These are phyloP conservation scores for Chamaea fasciata DNA, from an alignment of 2,113 vertebrate species.

Conservation along the genomic window DNA sequence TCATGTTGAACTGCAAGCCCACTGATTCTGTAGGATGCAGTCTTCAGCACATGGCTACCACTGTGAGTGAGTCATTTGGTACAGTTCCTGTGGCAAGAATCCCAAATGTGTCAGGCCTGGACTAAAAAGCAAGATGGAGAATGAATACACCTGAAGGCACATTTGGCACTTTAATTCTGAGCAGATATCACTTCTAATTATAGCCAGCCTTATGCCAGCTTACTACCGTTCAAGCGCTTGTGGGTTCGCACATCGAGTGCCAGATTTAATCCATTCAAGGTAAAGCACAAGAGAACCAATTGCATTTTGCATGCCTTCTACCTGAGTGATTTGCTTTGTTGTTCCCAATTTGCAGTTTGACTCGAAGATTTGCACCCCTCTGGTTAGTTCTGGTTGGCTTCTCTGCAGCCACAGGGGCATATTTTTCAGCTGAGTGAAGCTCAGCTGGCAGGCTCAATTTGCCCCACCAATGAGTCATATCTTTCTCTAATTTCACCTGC, in stretches of 20 bases:
- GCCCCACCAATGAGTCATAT: constrained; percentile 53
- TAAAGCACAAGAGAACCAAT: constrained; percentile 26
- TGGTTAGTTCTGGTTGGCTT: constrained; percentile 59
- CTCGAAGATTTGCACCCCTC: constrained; percentile 63
- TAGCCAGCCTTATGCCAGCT: constrained; percentile 58
- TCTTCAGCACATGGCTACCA: constrained; percentile 6
- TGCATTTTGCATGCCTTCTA: constrained; percentile 62
- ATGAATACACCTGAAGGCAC: constrained; percentile 57
- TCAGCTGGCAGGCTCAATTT: constrained; percentile 59
- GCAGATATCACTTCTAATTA: constrained; percentile 61
- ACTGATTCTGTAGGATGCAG: constrained; percentile 11
- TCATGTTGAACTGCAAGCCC: constrained; percentile 34
- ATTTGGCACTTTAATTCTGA: constrained; percentile 56
- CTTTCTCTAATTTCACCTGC: constrained; percentile 41
- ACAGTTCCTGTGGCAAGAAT: constrained; percentile 57
- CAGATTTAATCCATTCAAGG: constrained; percentile 60
- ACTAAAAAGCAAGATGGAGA: constrained; percentile 61
- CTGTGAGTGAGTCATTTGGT: constrained; percentile 64
- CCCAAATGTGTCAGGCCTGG: constrained; percentile 63
- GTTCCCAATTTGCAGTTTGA: constrained; percentile 60
- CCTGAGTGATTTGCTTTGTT: constrained; percentile 62
- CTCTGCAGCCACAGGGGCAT: constrained; percentile 37
- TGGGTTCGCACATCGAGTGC: constrained; percentile 20
- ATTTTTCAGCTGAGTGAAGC: constrained; percentile 63
- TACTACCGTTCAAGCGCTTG: constrained; percentile 34